Base-by-base conservation (phyloP, 2,888 invertebrate genomes). In the Coelinius sp. region DNA sequence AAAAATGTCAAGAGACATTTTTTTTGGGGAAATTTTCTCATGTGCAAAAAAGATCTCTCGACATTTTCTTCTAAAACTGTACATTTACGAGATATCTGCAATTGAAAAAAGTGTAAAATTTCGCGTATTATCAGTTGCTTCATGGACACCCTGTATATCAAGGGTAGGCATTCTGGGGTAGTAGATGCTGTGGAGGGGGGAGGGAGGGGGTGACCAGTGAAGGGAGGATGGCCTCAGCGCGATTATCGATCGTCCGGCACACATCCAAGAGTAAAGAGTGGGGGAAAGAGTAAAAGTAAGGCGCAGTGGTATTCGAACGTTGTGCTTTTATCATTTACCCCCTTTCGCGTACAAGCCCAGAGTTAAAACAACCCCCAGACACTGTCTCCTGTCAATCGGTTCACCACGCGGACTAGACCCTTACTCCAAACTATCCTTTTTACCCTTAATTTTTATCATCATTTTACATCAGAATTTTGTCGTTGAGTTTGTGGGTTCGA, bases 201-300 rank as follows among this genome's bases (percentile, higher is more conserved):
- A 17, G 14, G 44, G 25, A 27, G 38, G 53, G 38, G 46, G 22
- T 56, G 27, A 62, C 65, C 46, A 63, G 25, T 31, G 53, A 75
- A 68, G 75, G 76, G 77, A 73, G 76, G 73, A 49, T 46, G 38
- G 66, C 62, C 53, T 73, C 74, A 73, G 76, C 79, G 76, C 75
- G 76, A 76, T 79, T 85, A 85, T 85, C 85, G 85, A 85, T 85
- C 84, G 49, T 10, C 78, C 71, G 75, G 78, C 78, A 80, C 38
- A 79, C 80, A 82, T 84, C 82, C 83, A 38, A 41, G 12, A 63
- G 59, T 41, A n/a, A 38, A 6, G 41, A 41, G 41, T 22, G 78
- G 79, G 76, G 76, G 79, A 76, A 78, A 63, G 63, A 38, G 38
- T 41, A 24, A 41, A 63, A 68, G 49, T 71, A 67, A 80, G 80